These are phyloP conservation scores for Coracopsis vasa DNA, from an alignment of 2,113 vertebrate species.

Conservation along the genomic window DNA sequence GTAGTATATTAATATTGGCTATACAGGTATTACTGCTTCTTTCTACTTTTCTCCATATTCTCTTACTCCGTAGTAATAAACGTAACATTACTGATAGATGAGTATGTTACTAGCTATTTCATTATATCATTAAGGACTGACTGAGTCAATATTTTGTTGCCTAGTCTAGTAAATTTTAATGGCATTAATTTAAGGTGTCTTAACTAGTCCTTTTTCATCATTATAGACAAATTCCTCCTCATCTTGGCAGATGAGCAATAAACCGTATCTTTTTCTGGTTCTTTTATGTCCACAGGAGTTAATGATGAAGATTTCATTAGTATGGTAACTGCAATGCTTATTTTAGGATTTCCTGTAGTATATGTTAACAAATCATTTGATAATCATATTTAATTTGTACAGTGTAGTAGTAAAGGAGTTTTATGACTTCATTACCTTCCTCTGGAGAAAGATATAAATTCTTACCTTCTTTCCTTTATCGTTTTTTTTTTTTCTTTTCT, in stretches of 20 bases:
- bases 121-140: background rate
- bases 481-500: background rate
- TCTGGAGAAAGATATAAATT: background rate
- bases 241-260: background rate
- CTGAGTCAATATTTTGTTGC: background rate
- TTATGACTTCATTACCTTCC: background rate
- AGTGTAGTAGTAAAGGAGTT: background rate
- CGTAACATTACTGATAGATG: background rate
- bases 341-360: background rate
- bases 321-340: background rate
- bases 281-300: background rate
- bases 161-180: background rate
- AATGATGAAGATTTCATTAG: background rate
- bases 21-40: rapidly evolving
- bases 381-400: background rate
- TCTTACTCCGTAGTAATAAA: background rate
- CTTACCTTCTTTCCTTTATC: background rate
- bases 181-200: background rate
- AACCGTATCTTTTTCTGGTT: background rate
- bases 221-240: background rate
- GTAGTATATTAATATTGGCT: background rate
- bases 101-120: background rate
- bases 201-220: background rate
- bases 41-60: background rate
- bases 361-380: background rate